These are phyloP conservation scores for Picathartes gymnocephalus DNA, from an alignment of 2,113 vertebrate genomes.

Conservation along the genomic window DNA sequence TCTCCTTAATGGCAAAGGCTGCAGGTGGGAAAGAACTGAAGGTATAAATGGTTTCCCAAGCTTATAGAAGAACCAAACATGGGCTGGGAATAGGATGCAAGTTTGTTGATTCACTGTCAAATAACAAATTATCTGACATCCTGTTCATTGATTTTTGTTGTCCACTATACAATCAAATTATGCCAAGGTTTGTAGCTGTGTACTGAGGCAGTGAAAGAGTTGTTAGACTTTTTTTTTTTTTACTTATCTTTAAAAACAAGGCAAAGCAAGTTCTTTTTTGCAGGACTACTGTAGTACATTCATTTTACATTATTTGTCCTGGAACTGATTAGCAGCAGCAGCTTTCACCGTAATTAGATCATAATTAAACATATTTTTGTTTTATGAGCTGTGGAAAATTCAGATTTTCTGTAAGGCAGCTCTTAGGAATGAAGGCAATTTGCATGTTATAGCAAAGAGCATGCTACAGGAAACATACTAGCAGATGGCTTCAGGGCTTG, in stretches of 20 bases:
- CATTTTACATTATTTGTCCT: constrained; percentile 19
- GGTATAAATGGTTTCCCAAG: neutral
- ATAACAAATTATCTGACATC: neutral
- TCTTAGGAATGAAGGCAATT: constrained; percentile 1
- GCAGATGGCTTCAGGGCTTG: constrained; percentile 13
- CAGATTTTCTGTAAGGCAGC: neutral
- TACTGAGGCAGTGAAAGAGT: neutral
- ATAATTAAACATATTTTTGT: constrained; percentile 46
- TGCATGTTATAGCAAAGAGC: neutral
- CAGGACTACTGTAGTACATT: neutral
- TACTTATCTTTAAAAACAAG: neutral
- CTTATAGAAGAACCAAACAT: neutral
- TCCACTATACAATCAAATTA: neutral
- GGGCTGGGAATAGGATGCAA: neutral
- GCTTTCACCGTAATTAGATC: constrained; percentile 35
- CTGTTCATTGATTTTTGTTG: neutral
- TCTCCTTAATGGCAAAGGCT: neutral
- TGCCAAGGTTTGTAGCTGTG: neutral
- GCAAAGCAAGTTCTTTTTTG: neutral
- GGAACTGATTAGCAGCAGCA: neutral
- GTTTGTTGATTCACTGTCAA: neutral
- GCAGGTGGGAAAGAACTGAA: neutral
- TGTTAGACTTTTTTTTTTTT: neutral
- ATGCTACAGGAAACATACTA: neutral
- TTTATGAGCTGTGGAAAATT: constrained; percentile 22